These are phyloP conservation scores for Nerophis ophidion DNA, from an alignment of 2,113 vertebrate species.

Conservation along the genomic window DNA sequence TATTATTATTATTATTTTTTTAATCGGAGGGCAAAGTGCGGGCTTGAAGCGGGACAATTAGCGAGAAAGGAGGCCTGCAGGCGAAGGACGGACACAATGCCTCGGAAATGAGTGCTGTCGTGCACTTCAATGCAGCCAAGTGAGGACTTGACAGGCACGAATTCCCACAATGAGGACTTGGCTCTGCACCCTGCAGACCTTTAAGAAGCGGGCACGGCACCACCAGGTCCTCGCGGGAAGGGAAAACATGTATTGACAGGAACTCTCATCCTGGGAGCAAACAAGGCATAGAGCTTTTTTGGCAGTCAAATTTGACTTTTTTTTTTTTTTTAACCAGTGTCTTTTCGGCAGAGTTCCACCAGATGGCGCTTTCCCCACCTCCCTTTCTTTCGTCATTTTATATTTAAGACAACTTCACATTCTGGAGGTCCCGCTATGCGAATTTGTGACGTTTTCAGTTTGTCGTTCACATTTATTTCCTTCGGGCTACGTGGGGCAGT, in stretches of 20 bases:
- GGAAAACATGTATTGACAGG: conserved; percentile 59
- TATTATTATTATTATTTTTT: no score
- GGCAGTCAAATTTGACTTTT: conserved; percentile 18
- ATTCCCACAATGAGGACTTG: conserved; percentile 50
- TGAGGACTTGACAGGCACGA: conserved; percentile 50
- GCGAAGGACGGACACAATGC: conserved; percentile 8
- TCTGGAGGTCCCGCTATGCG: no score
- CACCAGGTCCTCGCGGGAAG: conserved; percentile 26
- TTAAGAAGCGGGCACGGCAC: conserved; percentile 36
- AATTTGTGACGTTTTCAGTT: no score
- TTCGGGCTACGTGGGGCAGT: no score
- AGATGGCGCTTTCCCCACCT: no score
- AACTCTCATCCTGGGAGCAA: conserved; percentile 32
- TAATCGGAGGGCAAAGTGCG: no score
- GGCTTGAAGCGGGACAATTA: background rate
- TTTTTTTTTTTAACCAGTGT: background rate
- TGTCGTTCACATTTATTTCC: no score
- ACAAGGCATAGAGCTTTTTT: conserved; percentile 34
- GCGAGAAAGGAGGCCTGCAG: background rate
- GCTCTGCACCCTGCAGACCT: conserved; percentile 25
- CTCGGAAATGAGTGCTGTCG: conserved; percentile 16
- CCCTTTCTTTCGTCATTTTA: background rate
- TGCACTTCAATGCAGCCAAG: conserved; percentile 26
- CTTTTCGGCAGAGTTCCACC: background rate
- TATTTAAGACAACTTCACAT: background rate